phyloP scores from a whole-genome alignment of 1,140 invertebrate genomes.

The Zaprionus gabonicus region DNA sequence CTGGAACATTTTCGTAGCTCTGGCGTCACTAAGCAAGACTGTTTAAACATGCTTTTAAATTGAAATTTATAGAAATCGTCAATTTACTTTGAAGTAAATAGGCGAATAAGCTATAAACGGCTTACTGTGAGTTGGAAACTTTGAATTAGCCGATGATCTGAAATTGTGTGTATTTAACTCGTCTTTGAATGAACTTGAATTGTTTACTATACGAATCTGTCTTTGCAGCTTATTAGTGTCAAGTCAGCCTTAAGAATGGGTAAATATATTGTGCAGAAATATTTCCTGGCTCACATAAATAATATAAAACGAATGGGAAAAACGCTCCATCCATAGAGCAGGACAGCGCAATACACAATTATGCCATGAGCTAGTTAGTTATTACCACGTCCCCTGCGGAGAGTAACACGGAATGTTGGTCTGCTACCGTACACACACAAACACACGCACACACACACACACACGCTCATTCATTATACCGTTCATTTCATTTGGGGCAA shows the following conservation, averaged over 20 bases:
- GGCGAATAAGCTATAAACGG: neutral
- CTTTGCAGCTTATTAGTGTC: slow-evolving; percentile 31
- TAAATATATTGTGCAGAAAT: slow-evolving; percentile 18
- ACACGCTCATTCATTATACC: slow-evolving; percentile 56
- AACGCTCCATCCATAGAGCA: slow-evolving; percentile 21
- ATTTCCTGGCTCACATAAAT: slow-evolving; percentile 49
- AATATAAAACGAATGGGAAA: slow-evolving; percentile 54
- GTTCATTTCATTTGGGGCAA: slow-evolving; percentile 68
- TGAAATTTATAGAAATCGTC: slow-evolving; percentile 61
- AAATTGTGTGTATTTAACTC: neutral
- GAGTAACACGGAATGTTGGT: neutral
- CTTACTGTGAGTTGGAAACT: neutral
- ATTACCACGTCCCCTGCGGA: slow-evolving; percentile 40
- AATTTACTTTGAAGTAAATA: slow-evolving; percentile 2
- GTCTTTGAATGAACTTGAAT: neutral
- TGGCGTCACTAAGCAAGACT: slow-evolving; percentile 51
- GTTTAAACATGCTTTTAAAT: slow-evolving; percentile 55
- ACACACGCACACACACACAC: neutral
- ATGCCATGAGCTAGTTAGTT: slow-evolving; percentile 69
- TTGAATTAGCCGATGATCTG: no score
- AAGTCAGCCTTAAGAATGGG: neutral
- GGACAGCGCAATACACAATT: slow-evolving; percentile 28
- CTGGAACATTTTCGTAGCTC: slow-evolving; percentile 26
- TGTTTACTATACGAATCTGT: neutral
- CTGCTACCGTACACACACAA: no score